Conservation (phyloP, 2,113 vertebrate genomes). For the Alaudala cheleensis region DNA sequence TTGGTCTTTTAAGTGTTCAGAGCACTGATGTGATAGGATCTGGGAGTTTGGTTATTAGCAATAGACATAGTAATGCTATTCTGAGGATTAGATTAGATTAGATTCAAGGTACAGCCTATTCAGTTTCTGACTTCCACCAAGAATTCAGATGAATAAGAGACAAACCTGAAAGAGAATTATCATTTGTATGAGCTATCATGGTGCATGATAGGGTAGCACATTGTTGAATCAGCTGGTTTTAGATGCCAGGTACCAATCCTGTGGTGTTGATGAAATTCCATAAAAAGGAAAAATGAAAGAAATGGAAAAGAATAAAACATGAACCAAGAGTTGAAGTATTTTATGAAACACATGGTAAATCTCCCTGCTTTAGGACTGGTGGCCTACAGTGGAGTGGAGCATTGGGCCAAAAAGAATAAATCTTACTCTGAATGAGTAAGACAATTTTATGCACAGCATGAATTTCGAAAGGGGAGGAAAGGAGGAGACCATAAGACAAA, state of each 20-base stretch:
- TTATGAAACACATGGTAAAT: slow-evolving; percentile 62
- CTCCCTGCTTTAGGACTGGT: neutral
- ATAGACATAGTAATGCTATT: neutral
- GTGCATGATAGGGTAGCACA: neutral
- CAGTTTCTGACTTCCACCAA: neutral
- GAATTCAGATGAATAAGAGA: neutral
- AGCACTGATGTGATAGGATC: neutral
- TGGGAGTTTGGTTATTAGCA: neutral
- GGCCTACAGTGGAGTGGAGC: slow-evolving; percentile 3
- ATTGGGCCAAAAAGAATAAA: slow-evolving; percentile 27
- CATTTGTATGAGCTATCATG: neutral
- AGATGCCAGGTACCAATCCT: neutral
- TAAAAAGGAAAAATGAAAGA: neutral
- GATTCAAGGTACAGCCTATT: neutral
- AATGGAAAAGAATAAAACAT: slow-evolving; percentile 10
- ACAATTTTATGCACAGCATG: slow-evolving; percentile 35
- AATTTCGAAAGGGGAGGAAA: slow-evolving; percentile 27
- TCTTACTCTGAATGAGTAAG: neutral
- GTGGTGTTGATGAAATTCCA: neutral
- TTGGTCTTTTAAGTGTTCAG: neutral
- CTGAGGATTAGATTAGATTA: neutral
- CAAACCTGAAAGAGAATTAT: neutral
- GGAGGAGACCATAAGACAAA: neutral
- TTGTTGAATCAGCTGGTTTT: neutral
- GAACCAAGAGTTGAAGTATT: slow-evolving; percentile 25